Conservation (phyloP, 2,113 vertebrate species). For the Hippocampus abdominalis region DNA sequence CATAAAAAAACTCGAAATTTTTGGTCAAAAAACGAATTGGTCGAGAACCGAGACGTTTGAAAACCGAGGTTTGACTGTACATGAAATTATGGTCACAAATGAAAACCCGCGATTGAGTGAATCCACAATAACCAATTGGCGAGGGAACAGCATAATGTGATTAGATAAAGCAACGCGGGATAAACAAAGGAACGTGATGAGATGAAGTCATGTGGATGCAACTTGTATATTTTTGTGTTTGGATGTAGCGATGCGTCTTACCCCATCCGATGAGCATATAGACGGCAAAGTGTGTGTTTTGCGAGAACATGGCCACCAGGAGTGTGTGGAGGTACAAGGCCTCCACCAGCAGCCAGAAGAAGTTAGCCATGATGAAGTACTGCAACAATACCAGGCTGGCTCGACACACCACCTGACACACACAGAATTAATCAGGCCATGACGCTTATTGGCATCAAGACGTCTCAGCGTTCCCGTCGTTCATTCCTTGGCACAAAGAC, state of each 20-base stretch:
- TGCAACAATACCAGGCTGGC: conserved; percentile 86
- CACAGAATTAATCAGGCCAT: background rate
- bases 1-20: no score
- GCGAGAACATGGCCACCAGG: conserved; percentile 80
- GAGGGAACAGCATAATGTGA: no score
- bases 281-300: conserved; percentile 75
- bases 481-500: background rate
- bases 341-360: conserved; percentile 92
- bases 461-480: background rate
- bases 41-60: no score
- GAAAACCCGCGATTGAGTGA: no score
- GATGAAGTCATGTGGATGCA: no score
- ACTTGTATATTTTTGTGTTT: no score
- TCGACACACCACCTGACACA: conserved; percentile 81
- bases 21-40: no score
- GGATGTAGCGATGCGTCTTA: conserved; percentile 47
- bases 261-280: conserved; percentile 93
- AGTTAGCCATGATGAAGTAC: conserved; percentile 89
- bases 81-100: no score
- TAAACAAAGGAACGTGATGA: no score
- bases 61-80: no score
- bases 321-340: conserved; percentile 88
- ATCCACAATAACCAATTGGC: no score
- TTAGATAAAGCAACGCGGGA: no score
- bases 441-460: background rate